Conservation (phyloP, 1,140 invertebrate genomes). For the Nymphalis io region DNA sequence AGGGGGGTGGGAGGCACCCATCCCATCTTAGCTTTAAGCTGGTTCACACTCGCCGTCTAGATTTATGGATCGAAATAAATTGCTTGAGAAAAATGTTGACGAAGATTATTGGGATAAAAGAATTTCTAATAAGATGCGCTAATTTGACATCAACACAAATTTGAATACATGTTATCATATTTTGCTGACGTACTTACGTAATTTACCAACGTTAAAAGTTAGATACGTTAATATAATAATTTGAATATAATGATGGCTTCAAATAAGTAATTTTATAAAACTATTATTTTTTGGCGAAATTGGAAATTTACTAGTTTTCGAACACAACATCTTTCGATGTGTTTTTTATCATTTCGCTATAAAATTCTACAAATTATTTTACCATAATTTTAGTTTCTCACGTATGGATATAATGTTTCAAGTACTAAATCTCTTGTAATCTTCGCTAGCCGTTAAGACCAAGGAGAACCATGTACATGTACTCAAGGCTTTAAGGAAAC, state of each 20-base stretch:
- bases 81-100: conserved; percentile 33
- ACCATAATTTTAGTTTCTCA: not conserved
- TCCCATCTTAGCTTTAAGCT: conserved; percentile 41
- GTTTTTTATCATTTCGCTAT: not conserved
- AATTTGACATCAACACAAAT: not conserved
- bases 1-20: conserved; percentile 36
- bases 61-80: conserved; percentile 42
- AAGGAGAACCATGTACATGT: conserved; percentile 5
- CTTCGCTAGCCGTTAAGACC: conserved; percentile 5
- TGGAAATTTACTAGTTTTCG: too few species aligned
- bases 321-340: not conserved
- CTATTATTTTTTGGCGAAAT: too few species aligned
- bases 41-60: conserved; percentile 40
- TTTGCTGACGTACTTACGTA: too few species aligned
- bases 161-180: not conserved
- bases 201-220: too few species aligned
- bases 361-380: not conserved
- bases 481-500: conserved; percentile 30
- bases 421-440: conserved; percentile 2
- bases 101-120: conserved; percentile 23
- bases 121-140: not conserved
- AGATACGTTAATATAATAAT: too few species aligned
- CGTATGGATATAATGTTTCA: not conserved
- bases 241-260: too few species aligned
- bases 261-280: too few species aligned